Evolutionary conservation across 2,113 vertebrate genomes (phyloP).

Genomic region (Vanacampus margaritifer): DNA sequence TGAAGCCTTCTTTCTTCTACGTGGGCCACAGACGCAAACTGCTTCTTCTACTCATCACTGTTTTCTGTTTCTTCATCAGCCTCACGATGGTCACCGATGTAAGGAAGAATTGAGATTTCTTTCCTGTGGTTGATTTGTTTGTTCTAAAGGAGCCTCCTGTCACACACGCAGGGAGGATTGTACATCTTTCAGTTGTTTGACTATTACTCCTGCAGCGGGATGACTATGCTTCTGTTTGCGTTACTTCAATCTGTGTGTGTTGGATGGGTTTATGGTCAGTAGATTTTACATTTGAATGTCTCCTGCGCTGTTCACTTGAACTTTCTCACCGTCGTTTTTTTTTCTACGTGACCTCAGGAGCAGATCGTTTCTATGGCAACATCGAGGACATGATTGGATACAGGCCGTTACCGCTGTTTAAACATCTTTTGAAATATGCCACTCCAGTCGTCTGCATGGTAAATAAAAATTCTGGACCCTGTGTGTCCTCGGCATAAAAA

Average conservation of each 20-base stretch:
- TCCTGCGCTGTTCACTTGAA: background rate
- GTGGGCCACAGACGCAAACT: slow-evolving; percentile 72
- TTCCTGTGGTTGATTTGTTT: background rate
- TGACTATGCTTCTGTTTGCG: slow-evolving; percentile 84
- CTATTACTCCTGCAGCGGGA: slow-evolving; percentile 91
- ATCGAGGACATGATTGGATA: slow-evolving; percentile 95
- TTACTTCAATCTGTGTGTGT: slow-evolving; percentile 82
- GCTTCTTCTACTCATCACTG: slow-evolving; percentile 66
- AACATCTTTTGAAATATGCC: slow-evolving; percentile 85
- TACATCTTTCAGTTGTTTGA: slow-evolving; percentile 96
- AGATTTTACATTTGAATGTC: background rate
- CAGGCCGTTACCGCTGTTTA: slow-evolving; percentile 80
- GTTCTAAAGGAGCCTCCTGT: background rate
- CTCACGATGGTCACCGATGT: slow-evolving; percentile 78
- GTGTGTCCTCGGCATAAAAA: too few relatives aligned
- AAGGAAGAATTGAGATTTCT: slow-evolving; percentile 18
- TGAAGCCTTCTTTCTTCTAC: slow-evolving; percentile 69
- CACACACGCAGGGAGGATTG: slow-evolving; percentile 81
- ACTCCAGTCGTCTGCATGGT: slow-evolving; percentile 89
- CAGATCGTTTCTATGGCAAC: slow-evolving; percentile 86
- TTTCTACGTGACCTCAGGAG: slow-evolving; percentile 66
- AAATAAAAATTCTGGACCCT: slow-evolving; percentile 41
- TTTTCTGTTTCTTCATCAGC: slow-evolving; percentile 65
- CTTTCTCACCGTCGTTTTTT: slow-evolving; percentile 1
- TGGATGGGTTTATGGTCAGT: slow-evolving; percentile 94